Conservation (phyloP, 2,113 vertebrate species). For the Pholis gunnellus region DNA sequence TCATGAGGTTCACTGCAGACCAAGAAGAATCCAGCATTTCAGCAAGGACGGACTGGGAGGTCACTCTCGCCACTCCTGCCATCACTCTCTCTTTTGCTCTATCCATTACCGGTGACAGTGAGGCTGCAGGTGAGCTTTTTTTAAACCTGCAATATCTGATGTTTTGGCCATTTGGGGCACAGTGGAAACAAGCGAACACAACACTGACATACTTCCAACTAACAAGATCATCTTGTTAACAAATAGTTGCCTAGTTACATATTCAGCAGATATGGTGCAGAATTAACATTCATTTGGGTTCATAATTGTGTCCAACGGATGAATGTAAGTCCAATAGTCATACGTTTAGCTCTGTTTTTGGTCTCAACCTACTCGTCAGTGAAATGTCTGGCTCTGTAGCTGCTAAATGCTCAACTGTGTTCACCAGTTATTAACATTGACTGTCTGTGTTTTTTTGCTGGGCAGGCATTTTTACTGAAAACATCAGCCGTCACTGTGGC, state of each 20-base stretch:
- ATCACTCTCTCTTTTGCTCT: not conserved
- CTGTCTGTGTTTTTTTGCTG: not conserved
- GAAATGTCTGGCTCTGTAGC: no score
- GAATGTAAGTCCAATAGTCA: not conserved
- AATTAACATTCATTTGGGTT: not conserved
- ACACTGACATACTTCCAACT: not conserved
- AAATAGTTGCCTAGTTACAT: not conserved
- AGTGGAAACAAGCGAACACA: not conserved
- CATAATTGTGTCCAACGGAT: not conserved
- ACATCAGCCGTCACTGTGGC: not conserved
- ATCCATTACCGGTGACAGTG: not conserved
- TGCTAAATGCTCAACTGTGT: no score
- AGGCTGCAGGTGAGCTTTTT: not conserved
- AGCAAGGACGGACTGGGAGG: conserved; percentile 35
- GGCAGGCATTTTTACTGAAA: not conserved
- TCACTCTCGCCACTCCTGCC: not conserved
- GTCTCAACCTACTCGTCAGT: not conserved
- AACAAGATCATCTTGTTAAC: not conserved
- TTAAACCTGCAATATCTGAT: not conserved
- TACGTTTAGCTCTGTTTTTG: not conserved
- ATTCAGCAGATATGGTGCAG: not conserved
- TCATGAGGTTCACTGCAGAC: conserved; percentile 29
- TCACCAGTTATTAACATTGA: not conserved
- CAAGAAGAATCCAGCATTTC: conserved; percentile 27
- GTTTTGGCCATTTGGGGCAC: not conserved